A percentile compares a stretch with the other conserved stretches of the same genome.
Evolutionary conservation across 1,140 invertebrate genomes (phyloP).

Genomic region (Plodia interpunctella): DNA sequence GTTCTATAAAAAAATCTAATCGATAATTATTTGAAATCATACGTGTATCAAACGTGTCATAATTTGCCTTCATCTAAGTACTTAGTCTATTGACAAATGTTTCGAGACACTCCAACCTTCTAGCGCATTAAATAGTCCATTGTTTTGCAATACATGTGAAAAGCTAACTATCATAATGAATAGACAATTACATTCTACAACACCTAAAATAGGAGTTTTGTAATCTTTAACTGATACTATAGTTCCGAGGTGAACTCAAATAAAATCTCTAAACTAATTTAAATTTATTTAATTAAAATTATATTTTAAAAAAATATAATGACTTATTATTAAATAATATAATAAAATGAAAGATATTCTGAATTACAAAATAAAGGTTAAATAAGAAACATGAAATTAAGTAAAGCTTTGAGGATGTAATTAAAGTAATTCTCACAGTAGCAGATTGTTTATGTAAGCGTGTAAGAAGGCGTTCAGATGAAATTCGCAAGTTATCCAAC

Average conservation of each 20-base stretch:
- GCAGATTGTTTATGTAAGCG: slow-evolving; percentile 57
- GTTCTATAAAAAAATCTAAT: too few relatives aligned
- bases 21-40: too few relatives aligned
- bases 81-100: slow-evolving; percentile 2
- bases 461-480: slow-evolving; percentile 38
- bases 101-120: background rate
- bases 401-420: slow-evolving; percentile 49
- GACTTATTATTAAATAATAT: too few relatives aligned
- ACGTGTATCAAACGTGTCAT: background rate
- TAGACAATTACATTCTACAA: slow-evolving; percentile 1
- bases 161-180: slow-evolving; percentile 19
- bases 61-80: background rate
- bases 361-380: slow-evolving; percentile 22
- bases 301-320: too few relatives aligned
- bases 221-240: background rate
- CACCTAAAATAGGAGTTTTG: background rate
- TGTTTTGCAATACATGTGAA: slow-evolving; percentile 48
- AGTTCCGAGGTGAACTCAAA: too few relatives aligned
- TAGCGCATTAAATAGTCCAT: slow-evolving; percentile 46
- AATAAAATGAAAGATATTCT: background rate
- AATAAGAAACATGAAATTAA: slow-evolving; percentile 53
- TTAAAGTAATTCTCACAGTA: slow-evolving; percentile 62
- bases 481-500: slow-evolving; percentile 70
- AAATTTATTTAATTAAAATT: too few relatives aligned
- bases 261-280: too few relatives aligned